Conservation (phyloP, 2,888 invertebrate species). For the Lumbricus terrestris region DNA sequence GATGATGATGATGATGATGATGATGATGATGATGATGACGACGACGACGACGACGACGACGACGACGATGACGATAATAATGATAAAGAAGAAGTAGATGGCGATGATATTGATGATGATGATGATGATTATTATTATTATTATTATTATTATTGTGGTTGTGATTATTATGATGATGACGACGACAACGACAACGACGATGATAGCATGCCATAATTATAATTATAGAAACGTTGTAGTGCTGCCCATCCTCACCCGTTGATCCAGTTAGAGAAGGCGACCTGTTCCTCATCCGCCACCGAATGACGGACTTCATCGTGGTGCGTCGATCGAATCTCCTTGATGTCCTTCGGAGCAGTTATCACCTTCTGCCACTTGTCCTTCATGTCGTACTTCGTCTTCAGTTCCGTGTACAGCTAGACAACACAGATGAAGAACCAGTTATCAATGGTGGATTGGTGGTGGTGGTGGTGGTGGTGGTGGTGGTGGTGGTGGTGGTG, state of each 20-base stretch:
- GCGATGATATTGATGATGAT: background rate
- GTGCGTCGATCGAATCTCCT: constrained; percentile 87
- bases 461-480: no score
- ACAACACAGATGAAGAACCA: background rate
- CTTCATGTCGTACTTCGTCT: constrained; percentile 83
- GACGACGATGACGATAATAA: background rate
- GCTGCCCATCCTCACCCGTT: constrained; percentile 65
- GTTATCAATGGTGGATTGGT: background rate
- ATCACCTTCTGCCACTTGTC: constrained; percentile 90
- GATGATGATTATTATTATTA: no score
- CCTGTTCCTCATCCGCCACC: constrained; percentile 76
- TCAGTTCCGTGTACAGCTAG: constrained; percentile 76
- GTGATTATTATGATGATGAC: no score
- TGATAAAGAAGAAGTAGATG: no score
- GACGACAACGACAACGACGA: no score
- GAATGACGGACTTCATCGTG: constrained; percentile 78
- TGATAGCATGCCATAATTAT: no score
- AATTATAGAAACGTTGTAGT: no score
- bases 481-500: no score
- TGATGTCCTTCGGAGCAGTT: constrained; percentile 85
- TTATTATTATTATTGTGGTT: no score
- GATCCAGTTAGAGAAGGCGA: constrained; percentile 98
- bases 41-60: background rate
- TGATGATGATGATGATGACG: background rate
- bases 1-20: no score